Evolutionary conservation across 2,888 invertebrate species (phyloP), one percentile per base, ranked within the genome.

Genomic region (Drosophila fungiperda): DNA sequence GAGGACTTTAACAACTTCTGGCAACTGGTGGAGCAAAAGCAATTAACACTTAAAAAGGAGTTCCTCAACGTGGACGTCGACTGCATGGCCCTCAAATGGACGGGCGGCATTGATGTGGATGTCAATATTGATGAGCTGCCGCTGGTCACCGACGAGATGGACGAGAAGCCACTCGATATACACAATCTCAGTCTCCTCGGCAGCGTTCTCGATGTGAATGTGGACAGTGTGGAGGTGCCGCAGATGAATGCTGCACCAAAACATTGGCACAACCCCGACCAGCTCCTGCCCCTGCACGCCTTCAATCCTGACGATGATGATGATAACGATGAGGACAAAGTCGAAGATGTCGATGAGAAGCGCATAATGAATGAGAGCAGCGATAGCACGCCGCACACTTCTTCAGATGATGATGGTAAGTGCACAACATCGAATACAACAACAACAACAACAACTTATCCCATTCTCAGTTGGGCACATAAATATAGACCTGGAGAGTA

Each of bases 1-100:
- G 87, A 89, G 64, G 88, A 88, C n/a, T 88, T 88, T 32, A 80
- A 88, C 38, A 76, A 67, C 55, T 88, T 89, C 48, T 89, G 83
- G 81, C 82, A 83, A 65, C 60, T 86, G 55, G 82, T 88, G 26
- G 86, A 88, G 35, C 87, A 89, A 58, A 87, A 89, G 26, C 88
- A 88, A 33, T 77, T 77, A 33, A 87, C 89, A 1, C 76, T 88
- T 11, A 82, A 80, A 29, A 87, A 87, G 53, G 83, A 89, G 45
- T 89, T 89, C 35, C 74, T 89, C 9, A 80, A 73, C 26, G 84
- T 89, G 6, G 81, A 87, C 36, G 84, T 89, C 11, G 81, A 85
- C 42, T 87, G 89, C 11, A 80, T 67, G 1, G 78, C 76, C n/a
- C 61, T 89, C 17, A 87, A 87, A 32, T 89, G 89, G 45, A 66